phyloP scores from a whole-genome alignment of 1,140 invertebrate species.

The Drosophila baimaii region DNA sequence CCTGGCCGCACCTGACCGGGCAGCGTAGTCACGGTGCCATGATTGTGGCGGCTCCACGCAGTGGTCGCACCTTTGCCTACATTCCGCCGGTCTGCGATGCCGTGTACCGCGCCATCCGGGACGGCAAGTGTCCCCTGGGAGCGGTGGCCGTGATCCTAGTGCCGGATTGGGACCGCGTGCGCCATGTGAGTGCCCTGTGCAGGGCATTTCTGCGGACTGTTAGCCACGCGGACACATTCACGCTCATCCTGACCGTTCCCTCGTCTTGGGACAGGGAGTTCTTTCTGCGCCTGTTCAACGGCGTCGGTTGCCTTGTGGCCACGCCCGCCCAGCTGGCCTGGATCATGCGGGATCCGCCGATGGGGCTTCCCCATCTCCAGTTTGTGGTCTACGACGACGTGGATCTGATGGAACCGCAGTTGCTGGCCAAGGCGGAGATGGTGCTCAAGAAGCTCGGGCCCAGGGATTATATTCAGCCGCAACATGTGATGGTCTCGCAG shows the following conservation, averaged over 20 bases:
- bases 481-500: slow-evolving; percentile 49
- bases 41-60: slow-evolving; percentile 55
- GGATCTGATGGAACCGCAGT: slow-evolving; percentile 37
- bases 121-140: not conserved
- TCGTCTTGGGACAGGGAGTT: slow-evolving; percentile 11
- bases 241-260: slow-evolving; percentile 35
- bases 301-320: slow-evolving; percentile 50
- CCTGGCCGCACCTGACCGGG: slow-evolving; percentile 47
- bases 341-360: not conserved
- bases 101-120: not conserved
- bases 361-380: slow-evolving; percentile 23
- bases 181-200: slow-evolving; percentile 38
- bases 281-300: slow-evolving; percentile 37
- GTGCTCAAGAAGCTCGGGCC: not conserved
- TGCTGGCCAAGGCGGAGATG: slow-evolving; percentile 6
- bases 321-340: slow-evolving; percentile 55
- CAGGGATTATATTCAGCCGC: slow-evolving; percentile 3
- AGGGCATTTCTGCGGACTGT: slow-evolving; percentile 30
- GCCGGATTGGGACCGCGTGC: slow-evolving; percentile 25
- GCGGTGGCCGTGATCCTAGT: slow-evolving; percentile 40
- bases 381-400: slow-evolving; percentile 57
- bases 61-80: slow-evolving; percentile 59
- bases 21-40: slow-evolving; percentile 42
- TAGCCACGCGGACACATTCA: slow-evolving; percentile 6
- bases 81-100: slow-evolving; percentile 56